These are phyloP conservation scores for Gyps fulvus DNA, from an alignment of 2,113 vertebrate species.

Conservation along the genomic window DNA sequence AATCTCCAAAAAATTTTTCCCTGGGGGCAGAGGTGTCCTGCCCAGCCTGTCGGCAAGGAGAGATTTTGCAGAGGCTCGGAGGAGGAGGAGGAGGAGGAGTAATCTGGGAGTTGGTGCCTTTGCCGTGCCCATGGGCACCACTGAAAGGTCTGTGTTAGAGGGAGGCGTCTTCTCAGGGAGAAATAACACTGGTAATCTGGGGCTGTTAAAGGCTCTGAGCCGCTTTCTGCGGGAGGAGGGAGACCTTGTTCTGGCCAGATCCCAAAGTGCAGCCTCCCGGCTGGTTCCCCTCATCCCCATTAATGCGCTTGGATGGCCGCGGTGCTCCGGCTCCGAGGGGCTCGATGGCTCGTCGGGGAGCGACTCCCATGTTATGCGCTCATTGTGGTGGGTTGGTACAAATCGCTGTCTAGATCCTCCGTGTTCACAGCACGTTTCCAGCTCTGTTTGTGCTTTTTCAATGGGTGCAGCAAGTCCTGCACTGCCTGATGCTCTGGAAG, in stretches of 20 bases:
- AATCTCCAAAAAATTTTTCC: too few species aligned
- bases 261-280: neutral
- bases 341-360: neutral
- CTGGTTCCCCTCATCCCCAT: neutral
- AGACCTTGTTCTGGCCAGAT: neutral
- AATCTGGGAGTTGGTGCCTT: neutral
- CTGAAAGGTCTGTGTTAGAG: neutral
- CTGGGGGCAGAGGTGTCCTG: neutral
- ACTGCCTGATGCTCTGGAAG: neutral
- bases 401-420: neutral
- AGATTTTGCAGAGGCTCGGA: neutral
- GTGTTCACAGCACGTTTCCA: fast-evolving
- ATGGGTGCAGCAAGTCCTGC: neutral
- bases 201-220: neutral
- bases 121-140: neutral
- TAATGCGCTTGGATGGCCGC: neutral
- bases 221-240: neutral
- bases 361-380: fast-evolving
- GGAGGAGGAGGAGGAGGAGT: neutral
- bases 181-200: neutral
- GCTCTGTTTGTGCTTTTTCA: neutral
- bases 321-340: fast-evolving
- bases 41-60: neutral
- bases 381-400: neutral
- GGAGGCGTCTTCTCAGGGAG: neutral